Evolutionary conservation across 2,797 vertebrate genomes (phyloP).

Genomic region (Malurus splendens): DNA sequence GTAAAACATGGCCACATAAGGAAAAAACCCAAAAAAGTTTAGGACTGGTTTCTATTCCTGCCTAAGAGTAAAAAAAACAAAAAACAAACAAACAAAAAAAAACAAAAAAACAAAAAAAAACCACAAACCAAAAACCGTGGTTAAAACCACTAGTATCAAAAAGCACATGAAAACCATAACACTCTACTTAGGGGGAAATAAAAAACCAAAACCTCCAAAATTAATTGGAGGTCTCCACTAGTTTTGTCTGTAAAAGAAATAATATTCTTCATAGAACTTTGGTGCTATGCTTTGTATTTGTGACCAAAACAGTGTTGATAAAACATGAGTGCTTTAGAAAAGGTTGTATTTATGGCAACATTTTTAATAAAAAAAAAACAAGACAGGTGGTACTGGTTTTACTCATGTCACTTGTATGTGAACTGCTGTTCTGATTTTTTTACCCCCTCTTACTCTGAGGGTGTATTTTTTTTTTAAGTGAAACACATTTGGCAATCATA

Average conservation of each 20-base stretch:
- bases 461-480: too few relatives aligned
- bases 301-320: not conserved
- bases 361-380: not conserved
- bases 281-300: not conserved
- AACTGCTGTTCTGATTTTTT: not conserved
- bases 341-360: not conserved
- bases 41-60: not conserved
- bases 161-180: not conserved
- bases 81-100: too few relatives aligned
- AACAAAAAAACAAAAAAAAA: too few relatives aligned
- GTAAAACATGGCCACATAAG: not conserved
- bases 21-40: not conserved
- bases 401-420: not conserved
- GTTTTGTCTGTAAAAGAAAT: not conserved
- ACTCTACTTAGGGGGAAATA: not conserved
- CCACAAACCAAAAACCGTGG: too few relatives aligned
- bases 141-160: not conserved
- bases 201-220: not conserved
- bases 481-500: too few relatives aligned
- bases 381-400: not conserved
- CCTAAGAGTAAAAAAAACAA: not conserved
- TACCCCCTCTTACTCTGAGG: too few relatives aligned
- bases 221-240: not conserved
- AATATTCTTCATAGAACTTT: not conserved
- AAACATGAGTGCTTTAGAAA: not conserved